Evolutionary conservation across 2,888 invertebrate species (phyloP).

Genomic region (Ichneumon xanthorius): DNA sequence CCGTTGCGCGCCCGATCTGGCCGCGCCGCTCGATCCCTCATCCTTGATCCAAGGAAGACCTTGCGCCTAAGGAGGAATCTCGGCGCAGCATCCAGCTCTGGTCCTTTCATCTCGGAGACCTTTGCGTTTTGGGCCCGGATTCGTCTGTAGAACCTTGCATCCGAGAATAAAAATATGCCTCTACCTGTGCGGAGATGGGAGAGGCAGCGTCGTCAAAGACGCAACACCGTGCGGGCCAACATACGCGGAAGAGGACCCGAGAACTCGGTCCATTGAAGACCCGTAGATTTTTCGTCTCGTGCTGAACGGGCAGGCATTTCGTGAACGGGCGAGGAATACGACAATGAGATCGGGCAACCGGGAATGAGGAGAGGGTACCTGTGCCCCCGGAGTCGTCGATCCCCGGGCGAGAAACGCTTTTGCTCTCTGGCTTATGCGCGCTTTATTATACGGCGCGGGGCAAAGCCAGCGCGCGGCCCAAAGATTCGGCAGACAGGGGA

Average conservation of each 20-base stretch:
- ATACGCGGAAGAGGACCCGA: slow-evolving; percentile 11
- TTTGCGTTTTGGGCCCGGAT: slow-evolving; percentile 45
- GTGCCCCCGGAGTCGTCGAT: slow-evolving; percentile 48
- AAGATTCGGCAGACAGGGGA: slow-evolving; percentile 43
- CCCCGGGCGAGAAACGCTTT: slow-evolving; percentile 11
- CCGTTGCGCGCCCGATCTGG: slow-evolving; percentile 23
- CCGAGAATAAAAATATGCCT: slow-evolving; percentile 55
- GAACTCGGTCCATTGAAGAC: slow-evolving; percentile 55
- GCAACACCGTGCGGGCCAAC: slow-evolving; percentile 75
- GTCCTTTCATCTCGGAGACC: slow-evolving; percentile 27
- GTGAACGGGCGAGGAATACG: slow-evolving; percentile 43
- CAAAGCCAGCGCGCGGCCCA: slow-evolving; percentile 43
- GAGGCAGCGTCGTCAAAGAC: slow-evolving; percentile 74
- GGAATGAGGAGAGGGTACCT: slow-evolving; percentile 59
- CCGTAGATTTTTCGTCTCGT: slow-evolving; percentile 29
- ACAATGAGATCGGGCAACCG: slow-evolving; percentile 64
- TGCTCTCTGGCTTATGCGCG: slow-evolving; percentile 25
- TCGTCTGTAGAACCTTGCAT: slow-evolving; percentile 53
- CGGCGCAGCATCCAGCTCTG: slow-evolving; percentile 6
- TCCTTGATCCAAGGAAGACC: slow-evolving; percentile 55
- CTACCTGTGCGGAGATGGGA: slow-evolving; percentile 55
- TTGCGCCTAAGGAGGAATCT: slow-evolving; percentile 48
- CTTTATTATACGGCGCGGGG: slow-evolving; percentile 40
- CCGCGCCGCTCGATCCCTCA: slow-evolving; percentile 45
- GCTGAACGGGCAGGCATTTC: slow-evolving; percentile 40